Conservation (phyloP, 1,140 invertebrate genomes). For the Lethocerus indicus region DNA sequence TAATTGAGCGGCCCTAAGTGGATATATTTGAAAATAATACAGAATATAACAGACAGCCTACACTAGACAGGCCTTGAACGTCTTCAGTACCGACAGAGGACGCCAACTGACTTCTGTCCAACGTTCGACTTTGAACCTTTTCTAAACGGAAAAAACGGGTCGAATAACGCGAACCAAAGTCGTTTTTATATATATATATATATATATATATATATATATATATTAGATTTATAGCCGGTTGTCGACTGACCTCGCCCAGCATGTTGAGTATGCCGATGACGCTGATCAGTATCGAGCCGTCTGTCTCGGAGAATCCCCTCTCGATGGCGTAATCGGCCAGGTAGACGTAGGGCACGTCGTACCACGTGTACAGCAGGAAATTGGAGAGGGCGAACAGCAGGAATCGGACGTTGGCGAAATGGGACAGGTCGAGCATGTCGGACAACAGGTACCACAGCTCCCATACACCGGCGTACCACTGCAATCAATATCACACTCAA, state of each 20-base stretch:
- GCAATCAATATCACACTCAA: constrained; percentile 21
- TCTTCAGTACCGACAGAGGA: too few relatives aligned
- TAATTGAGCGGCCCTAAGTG: too few relatives aligned
- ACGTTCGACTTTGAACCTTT: too few relatives aligned
- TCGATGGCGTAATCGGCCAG: constrained; percentile 56
- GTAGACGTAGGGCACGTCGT: constrained; percentile 78
- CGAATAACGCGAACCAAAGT: too few relatives aligned
- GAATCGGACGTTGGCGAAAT: constrained; percentile 55
- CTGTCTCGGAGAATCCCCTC: constrained; percentile 50
- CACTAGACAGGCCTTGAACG: too few relatives aligned
- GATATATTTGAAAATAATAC: too few relatives aligned
- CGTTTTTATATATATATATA: too few relatives aligned
- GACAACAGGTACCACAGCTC: constrained; percentile 54
- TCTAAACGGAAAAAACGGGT: too few relatives aligned
- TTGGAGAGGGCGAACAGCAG: constrained; percentile 69
- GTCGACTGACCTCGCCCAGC: constrained; percentile 69
- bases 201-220: too few relatives aligned
- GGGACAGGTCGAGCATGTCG: constrained; percentile 63
- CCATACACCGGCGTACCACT: constrained; percentile 53
- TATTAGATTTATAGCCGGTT: too few relatives aligned
- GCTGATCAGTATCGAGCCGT: constrained; percentile 64
- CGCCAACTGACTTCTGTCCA: too few relatives aligned
- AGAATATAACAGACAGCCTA: too few relatives aligned
- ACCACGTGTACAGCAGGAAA: constrained; percentile 73
- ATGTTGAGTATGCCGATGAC: constrained; percentile 75